phyloP scores from a whole-genome alignment of 1,140 invertebrate genomes.

The Chironomus striatipennis region DNA sequence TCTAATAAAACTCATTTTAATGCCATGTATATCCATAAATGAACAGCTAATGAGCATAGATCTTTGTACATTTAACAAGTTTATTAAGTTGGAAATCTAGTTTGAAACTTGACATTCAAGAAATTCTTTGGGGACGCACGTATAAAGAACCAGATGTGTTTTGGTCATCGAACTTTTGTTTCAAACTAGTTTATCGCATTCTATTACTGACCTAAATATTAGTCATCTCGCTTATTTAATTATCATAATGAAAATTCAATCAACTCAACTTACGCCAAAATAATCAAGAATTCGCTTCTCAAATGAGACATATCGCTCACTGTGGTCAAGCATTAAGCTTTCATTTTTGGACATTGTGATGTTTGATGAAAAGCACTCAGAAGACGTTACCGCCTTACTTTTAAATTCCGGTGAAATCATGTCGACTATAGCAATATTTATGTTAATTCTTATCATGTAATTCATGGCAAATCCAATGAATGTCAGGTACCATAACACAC shows the following conservation, averaged over 20 bases:
- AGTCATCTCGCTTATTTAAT: background rate
- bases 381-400: background rate
- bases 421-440: constrained; percentile 79
- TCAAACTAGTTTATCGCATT: too few relatives aligned
- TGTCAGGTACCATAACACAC: constrained; percentile 53
- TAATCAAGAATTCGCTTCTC: constrained; percentile 8
- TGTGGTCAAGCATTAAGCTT: background rate
- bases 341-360: background rate
- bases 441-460: constrained; percentile 72
- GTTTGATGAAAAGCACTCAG: background rate
- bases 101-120: too few relatives aligned
- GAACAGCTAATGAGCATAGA: too few relatives aligned
- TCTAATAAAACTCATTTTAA: too few relatives aligned
- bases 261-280: background rate
- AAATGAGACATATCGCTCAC: background rate
- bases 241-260: background rate
- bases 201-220: too few relatives aligned
- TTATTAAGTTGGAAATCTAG: too few relatives aligned
- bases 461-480: constrained; percentile 68
- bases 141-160: too few relatives aligned
- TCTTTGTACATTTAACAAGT: too few relatives aligned
- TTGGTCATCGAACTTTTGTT: too few relatives aligned
- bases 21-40: too few relatives aligned
- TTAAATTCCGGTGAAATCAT: constrained; percentile 51
- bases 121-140: too few relatives aligned